These are phyloP conservation scores for Eulemur coronatus DNA, from an alignment of 2,797 vertebrate species.

Conservation along the genomic window DNA sequence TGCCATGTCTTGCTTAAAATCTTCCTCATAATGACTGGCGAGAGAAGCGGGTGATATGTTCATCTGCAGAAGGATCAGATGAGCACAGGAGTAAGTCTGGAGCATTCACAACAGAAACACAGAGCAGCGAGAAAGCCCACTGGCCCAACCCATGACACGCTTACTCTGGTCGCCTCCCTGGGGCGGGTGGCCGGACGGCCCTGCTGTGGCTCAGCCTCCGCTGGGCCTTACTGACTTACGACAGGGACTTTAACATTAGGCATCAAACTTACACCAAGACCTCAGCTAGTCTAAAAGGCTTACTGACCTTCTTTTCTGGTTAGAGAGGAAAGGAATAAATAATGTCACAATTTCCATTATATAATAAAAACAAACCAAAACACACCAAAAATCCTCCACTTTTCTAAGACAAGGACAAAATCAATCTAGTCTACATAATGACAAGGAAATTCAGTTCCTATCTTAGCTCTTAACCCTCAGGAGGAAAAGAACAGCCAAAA, in stretches of 20 bases:
- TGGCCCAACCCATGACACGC: neutral
- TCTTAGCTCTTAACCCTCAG: neutral
- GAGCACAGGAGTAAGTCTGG: neutral
- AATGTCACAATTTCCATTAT: neutral
- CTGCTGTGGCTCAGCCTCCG: neutral
- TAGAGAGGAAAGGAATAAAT: neutral
- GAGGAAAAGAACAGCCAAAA: neutral
- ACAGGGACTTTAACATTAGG: neutral
- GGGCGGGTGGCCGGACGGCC: neutral
- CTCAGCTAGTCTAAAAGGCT: neutral
- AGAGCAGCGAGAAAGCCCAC: neutral
- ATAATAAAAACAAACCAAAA: neutral
- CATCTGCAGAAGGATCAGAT: conserved; percentile 84
- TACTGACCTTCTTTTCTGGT: neutral
- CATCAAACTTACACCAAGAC: neutral
- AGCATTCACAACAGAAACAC: neutral
- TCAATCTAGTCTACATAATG: neutral
- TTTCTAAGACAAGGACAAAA: neutral
- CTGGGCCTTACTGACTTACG: neutral
- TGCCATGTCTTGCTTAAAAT: conserved; percentile 96
- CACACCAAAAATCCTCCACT: neutral
- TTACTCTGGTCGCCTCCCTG: neutral
- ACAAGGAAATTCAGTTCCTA: neutral
- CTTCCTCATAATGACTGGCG: conserved; percentile 92
- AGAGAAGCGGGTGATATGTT: conserved; percentile 88